These are phyloP conservation scores for Phthorimaea operculella DNA, from an alignment of 1,140 invertebrate genomes.

Conservation along the genomic window DNA sequence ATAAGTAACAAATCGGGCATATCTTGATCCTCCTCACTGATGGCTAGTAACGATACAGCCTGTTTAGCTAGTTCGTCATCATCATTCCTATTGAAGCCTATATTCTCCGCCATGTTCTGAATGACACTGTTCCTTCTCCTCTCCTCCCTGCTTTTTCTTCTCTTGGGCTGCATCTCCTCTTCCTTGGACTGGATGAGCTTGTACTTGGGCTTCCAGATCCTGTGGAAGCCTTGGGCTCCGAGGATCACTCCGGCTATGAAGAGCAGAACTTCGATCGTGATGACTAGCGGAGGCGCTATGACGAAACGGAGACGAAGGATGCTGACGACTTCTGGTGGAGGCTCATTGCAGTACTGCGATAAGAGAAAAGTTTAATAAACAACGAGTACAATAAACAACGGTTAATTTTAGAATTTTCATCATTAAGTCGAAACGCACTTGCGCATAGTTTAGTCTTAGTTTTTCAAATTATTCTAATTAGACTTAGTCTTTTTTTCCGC, in stretches of 20 bases:
- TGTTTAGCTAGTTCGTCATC: slow-evolving; percentile 42
- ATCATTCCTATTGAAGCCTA: slow-evolving; percentile 23
- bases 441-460: too few species aligned
- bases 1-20: slow-evolving; percentile 28
- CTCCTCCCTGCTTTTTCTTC: slow-evolving; percentile 13
- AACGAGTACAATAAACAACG: too few species aligned
- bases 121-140: slow-evolving; percentile 28
- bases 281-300: slow-evolving; percentile 37
- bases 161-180: not conserved
- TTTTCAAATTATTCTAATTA: too few species aligned
- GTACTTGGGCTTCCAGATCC: slow-evolving; percentile 41
- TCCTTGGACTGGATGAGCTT: slow-evolving; percentile 26
- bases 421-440: too few species aligned
- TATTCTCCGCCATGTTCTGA: slow-evolving; percentile 35
- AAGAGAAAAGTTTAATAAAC: slow-evolving; percentile 8
- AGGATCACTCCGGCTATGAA: slow-evolving; percentile 36
- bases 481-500: too few species aligned
- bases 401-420: too few species aligned
- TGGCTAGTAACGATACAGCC: slow-evolving; percentile 42
- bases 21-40: slow-evolving; percentile 33
- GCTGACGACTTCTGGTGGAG: slow-evolving; percentile 32
- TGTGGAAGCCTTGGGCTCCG: slow-evolving; percentile 29
- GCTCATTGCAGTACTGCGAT: slow-evolving; percentile 43
- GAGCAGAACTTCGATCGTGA: slow-evolving; percentile 34
- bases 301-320: slow-evolving; percentile 39